These are phyloP conservation scores for Ganaspis sp. DNA, from an alignment of 1,140 invertebrate species.

Conservation along the genomic window DNA sequence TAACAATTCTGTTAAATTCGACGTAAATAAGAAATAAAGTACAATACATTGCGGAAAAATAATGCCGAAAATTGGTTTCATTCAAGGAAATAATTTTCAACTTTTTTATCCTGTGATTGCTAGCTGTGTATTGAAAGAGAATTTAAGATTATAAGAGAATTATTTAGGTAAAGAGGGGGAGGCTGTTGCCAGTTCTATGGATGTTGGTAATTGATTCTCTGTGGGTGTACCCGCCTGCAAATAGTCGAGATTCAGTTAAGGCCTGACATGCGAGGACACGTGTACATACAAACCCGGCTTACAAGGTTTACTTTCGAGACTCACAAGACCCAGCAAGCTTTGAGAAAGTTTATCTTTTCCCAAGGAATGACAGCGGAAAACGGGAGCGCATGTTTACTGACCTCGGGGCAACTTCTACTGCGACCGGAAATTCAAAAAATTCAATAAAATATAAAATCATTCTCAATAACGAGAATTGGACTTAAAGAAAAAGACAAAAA, in stretches of 20 bases:
- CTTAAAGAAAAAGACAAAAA: not conserved
- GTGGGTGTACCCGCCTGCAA: conserved; percentile 11
- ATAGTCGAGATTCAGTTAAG: conserved; percentile 18
- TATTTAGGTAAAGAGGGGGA: not conserved
- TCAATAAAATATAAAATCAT: not conserved
- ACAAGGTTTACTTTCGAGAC: conserved; percentile 21
- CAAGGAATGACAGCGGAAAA: not conserved
- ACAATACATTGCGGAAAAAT: too few relatives aligned
- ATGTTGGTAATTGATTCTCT: conserved; percentile 10
- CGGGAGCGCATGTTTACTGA: not conserved
- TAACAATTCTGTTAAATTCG: too few relatives aligned
- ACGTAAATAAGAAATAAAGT: too few relatives aligned
- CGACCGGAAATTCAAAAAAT: not conserved
- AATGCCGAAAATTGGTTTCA: too few relatives aligned
- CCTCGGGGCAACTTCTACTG: not conserved
- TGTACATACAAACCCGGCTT: conserved; percentile 5
- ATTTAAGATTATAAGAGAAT: not conserved
- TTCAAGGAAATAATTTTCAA: too few relatives aligned
- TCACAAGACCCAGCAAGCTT: not conserved
- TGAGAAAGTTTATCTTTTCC: conserved; percentile 4
- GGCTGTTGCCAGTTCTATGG: not conserved
- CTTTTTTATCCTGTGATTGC: too few relatives aligned
- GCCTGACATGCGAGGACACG: not conserved
- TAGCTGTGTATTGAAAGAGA: conserved; percentile 15
- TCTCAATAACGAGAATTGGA: not conserved